Conservation (phyloP, 2,113 vertebrate genomes). For the Tachysurus fulvidraco region DNA sequence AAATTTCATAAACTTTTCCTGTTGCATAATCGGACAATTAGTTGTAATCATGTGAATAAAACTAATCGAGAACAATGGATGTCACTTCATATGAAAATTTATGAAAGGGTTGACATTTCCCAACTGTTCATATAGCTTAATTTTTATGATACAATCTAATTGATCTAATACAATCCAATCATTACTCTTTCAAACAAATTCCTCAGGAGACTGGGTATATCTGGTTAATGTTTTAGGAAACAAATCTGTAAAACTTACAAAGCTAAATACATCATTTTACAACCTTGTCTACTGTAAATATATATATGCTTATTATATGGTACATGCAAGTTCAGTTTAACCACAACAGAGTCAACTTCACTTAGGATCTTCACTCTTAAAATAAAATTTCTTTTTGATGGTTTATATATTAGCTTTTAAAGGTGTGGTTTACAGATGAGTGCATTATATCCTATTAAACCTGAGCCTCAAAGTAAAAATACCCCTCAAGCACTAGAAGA, state of each 20-base stretch:
- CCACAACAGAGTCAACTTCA: neutral
- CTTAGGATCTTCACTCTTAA: conserved; percentile 24
- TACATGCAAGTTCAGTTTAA: conserved; percentile 7
- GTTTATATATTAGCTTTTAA: conserved; percentile 6
- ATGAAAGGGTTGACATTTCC: neutral
- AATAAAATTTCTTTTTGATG: conserved; percentile 1
- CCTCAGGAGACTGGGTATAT: neutral
- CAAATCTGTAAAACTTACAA: neutral
- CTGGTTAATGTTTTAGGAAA: neutral
- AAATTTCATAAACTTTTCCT: neutral
- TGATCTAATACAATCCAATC: too few relatives aligned
- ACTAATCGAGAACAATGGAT: neutral
- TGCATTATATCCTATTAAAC: conserved; percentile 32
- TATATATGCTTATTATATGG: neutral
- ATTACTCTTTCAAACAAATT: neutral
- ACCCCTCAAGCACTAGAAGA: conserved; percentile 31
- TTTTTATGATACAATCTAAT: neutral
- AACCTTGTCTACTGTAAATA: neutral
- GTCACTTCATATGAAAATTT: neutral
- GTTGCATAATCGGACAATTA: neutral
- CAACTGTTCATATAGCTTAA: neutral
- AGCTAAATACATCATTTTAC: neutral
- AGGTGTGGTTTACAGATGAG: neutral
- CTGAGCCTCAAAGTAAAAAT: conserved; percentile 7
- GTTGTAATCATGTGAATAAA: neutral